phyloP scores from a whole-genome alignment of 1,140 invertebrate species.

The Caenorhabditis latens region DNA sequence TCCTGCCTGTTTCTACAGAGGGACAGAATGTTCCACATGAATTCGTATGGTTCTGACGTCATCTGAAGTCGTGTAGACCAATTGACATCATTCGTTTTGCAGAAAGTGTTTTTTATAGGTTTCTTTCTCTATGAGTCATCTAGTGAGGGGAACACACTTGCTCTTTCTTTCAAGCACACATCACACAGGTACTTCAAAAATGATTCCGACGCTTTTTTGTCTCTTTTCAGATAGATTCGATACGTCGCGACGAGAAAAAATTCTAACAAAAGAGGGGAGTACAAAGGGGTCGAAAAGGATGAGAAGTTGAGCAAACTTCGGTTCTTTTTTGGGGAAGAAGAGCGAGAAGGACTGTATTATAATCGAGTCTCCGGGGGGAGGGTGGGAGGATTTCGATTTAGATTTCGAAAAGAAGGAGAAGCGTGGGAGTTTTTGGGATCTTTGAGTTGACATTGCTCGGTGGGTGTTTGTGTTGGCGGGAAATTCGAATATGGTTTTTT shows the following conservation, averaged over 20 bases:
- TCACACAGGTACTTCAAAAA: not conserved
- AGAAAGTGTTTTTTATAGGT: not conserved
- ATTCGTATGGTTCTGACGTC: conserved; percentile 4
- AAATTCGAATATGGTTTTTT: too few relatives aligned
- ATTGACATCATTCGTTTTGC: conserved; percentile 29
- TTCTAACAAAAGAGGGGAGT: not conserved
- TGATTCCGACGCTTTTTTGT: not conserved
- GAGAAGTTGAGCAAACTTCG: conserved; percentile 39
- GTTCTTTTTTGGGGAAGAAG: not conserved
- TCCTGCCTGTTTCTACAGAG: not conserved
- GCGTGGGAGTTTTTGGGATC: too few relatives aligned
- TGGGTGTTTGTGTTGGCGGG: too few relatives aligned
- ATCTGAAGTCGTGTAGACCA: not conserved
- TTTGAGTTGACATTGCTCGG: too few relatives aligned
- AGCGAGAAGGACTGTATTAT: not conserved
- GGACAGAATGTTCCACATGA: conserved; percentile 10
- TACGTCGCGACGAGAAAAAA: too few relatives aligned
- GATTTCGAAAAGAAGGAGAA: too few relatives aligned
- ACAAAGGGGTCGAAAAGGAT: conserved; percentile 1
- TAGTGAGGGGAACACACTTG: not conserved
- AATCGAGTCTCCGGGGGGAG: too few relatives aligned
- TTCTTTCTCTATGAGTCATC: too few relatives aligned
- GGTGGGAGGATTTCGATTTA: too few relatives aligned
- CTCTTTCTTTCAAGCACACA: not conserved
- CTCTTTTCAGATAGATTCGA: not conserved